These are phyloP conservation scores for Mythimna impura DNA, from an alignment of 2,888 invertebrate genomes.

Conservation along the genomic window DNA sequence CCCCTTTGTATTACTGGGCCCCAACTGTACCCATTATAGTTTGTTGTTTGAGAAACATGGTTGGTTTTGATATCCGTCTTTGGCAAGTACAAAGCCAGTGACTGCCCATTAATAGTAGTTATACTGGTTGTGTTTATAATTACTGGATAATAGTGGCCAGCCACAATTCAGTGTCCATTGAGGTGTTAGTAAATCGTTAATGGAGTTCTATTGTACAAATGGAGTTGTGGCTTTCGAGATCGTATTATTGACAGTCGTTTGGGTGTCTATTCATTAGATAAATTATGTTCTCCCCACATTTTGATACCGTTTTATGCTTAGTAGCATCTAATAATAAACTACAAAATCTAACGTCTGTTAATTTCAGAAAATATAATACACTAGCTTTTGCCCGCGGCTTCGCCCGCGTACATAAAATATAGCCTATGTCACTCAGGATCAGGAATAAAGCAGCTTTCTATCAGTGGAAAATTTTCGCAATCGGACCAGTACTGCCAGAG, in stretches of 20 bases:
- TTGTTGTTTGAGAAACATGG: constrained; percentile 16
- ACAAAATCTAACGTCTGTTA: too few relatives aligned
- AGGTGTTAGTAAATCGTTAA: constrained; percentile 16
- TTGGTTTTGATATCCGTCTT: constrained; percentile 35
- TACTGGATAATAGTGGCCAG: background rate
- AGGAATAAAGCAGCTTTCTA: too few relatives aligned
- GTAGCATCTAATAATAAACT: too few relatives aligned
- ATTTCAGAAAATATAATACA: too few relatives aligned
- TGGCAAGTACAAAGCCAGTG: constrained; percentile 12
- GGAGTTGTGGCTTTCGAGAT: background rate
- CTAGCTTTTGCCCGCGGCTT: too few relatives aligned
- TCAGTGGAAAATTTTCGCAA: too few relatives aligned
- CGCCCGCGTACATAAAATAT: too few relatives aligned
- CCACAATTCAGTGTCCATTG: constrained; percentile 14
- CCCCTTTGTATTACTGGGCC: constrained; percentile 16
- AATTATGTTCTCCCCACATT: background rate
- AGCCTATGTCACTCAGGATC: too few relatives aligned
- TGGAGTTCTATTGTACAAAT: constrained; percentile 4
- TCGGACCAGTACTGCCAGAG: too few relatives aligned
- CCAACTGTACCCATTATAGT: constrained; percentile 19
- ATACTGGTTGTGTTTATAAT: background rate
- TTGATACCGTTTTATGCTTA: background rate
- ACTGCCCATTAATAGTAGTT: constrained; percentile 9
- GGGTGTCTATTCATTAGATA: background rate
- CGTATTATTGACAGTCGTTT: background rate